phyloP scores from a whole-genome alignment of 2,113 vertebrate genomes.

The Orycteropus afer region DNA sequence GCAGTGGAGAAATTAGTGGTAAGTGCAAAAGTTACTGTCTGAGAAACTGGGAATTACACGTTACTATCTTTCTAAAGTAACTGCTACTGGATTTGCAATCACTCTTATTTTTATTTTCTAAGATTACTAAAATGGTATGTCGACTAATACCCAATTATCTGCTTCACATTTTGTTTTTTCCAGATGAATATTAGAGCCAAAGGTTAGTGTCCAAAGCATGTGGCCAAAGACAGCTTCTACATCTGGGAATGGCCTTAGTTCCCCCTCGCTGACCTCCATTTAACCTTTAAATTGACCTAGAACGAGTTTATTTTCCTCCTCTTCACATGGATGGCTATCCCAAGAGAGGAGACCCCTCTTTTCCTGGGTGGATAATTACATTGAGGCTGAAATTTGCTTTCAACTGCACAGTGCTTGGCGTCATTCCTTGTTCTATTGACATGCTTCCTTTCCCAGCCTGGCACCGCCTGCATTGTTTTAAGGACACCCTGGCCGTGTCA shows the following conservation, averaged over 20 bases:
- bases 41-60: conserved; percentile 76
- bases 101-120: conserved; percentile 25
- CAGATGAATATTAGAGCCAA: conserved; percentile 59
- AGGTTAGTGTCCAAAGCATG: conserved; percentile 67
- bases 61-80: conserved; percentile 73
- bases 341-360: conserved; percentile 37
- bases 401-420: background rate
- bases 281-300: conserved; percentile 71
- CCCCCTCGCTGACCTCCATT: conserved; percentile 29
- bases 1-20: conserved; percentile 76
- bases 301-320: conserved; percentile 61
- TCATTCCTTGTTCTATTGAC: background rate
- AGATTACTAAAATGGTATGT: conserved; percentile 60
- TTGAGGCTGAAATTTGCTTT: conserved; percentile 53
- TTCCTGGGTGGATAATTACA: conserved; percentile 56
- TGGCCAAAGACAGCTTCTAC: background rate
- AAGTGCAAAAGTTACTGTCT: conserved; percentile 79
- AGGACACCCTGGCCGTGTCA: fast-evolving
- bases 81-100: conserved; percentile 49
- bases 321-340: conserved; percentile 50
- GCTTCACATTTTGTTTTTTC: conserved; percentile 35
- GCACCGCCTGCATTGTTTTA: too few species aligned
- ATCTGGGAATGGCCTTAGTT: background rate
- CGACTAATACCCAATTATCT: conserved; percentile 72
- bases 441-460: background rate